Evolutionary conservation across 2,888 invertebrate species (phyloP), one percentile per base, ranked within the genome.

Genomic region (Limnephilus marmoratus): DNA sequence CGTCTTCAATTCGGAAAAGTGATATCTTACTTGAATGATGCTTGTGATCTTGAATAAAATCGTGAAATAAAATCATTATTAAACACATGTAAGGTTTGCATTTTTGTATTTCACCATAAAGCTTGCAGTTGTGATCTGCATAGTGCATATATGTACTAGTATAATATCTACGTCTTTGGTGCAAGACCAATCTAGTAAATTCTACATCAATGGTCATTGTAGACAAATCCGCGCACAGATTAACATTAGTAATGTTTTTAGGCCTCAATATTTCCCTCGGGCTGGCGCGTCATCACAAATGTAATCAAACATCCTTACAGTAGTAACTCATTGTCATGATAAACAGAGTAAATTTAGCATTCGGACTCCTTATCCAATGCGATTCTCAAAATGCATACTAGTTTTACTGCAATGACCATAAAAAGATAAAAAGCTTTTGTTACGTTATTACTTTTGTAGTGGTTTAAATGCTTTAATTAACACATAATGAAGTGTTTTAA

Each of bases 211-310:
- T 37, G 49, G 29, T 4, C 45, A 45, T n/a, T 41, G 41, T 29
- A 49, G 86, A 86, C 24, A 41, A 85, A 41, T 45, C 41, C 41
- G 41, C 41, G 45, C 85, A n/a, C 29, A 29, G n/a, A 86, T 45
- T 86, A 41, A 45, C 86, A 86, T 86, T 86, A 13, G 85, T 41
- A 86, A 86, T 49, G 86, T 86, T 86, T 86, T 86, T 86, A 45
- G 5, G 34, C 5, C 83, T 37, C 83, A 2, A 37, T 37, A 37
- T 83, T 37, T 83, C 83, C 83, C 24, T 83, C 37, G 37, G 37
- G 18, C 83, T 83, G 83, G 24, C 34, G 37, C 83, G 83, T 83
- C 83, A 83, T 83, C 41, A 41, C 24, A 83, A 83, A 37, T 37
- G 83, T 83, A 83, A 83, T 83, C 83, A 83, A 83, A 34, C 24